phyloP scores from a whole-genome alignment of 2,113 vertebrate species.

The Suncus etruscus region DNA sequence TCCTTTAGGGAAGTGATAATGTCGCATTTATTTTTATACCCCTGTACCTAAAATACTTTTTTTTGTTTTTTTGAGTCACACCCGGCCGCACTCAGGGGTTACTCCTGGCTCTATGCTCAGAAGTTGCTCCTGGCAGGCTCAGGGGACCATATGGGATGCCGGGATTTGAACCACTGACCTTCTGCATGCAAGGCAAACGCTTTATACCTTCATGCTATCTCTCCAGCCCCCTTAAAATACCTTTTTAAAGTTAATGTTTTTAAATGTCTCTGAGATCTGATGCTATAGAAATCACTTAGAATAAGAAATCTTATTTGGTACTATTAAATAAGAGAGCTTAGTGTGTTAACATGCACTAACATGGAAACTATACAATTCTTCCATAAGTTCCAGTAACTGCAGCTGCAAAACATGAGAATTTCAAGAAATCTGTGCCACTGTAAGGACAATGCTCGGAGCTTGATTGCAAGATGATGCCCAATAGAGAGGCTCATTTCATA shows the following conservation, averaged over 20 bases:
- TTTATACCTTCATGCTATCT: too few relatives aligned
- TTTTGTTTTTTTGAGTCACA: too few relatives aligned
- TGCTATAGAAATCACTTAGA: not conserved
- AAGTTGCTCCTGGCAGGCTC: too few relatives aligned
- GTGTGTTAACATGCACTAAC: not conserved
- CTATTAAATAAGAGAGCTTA: not conserved
- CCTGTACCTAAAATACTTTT: not conserved
- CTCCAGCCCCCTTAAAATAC: too few relatives aligned
- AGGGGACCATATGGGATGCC: too few relatives aligned
- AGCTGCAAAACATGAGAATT: not conserved
- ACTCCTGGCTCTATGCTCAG: too few relatives aligned
- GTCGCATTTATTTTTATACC: not conserved
- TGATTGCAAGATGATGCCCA: not conserved
- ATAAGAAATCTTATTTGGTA: too few relatives aligned
- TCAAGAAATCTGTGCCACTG: not conserved
- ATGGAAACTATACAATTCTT: not conserved
- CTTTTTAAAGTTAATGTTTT: slow-evolving; percentile 16
- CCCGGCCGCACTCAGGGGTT: too few relatives aligned
- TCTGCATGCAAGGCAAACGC: too few relatives aligned
- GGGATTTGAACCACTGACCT: too few relatives aligned
- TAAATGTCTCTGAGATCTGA: not conserved
- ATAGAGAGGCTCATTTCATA: not conserved
- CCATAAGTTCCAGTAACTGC: too few relatives aligned
- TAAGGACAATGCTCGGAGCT: not conserved
- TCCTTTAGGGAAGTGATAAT: not conserved